Base-by-base conservation (phyloP, 2,113 vertebrate genomes). In the Cromileptes altivelis region DNA sequence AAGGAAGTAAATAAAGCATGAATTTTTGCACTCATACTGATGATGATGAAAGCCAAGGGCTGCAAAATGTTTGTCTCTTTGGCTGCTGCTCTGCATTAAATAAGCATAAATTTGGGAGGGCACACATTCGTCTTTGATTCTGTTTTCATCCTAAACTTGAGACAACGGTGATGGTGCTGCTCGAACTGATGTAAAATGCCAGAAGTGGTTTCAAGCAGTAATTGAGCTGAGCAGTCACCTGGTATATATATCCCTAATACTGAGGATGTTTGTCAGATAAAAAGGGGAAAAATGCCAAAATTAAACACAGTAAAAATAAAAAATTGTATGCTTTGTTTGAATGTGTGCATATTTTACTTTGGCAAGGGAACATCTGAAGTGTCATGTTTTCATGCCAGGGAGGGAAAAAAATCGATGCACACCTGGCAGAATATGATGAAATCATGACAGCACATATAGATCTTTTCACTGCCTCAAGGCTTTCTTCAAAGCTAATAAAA, bases 391-490 rank as follows among this genome's bases (percentile, higher is more conserved):
- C 37, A 80, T 64, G 4, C 17, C 9, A 42, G 61, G 65, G 23
- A 78, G 9, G n/a, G 21, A 73, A 79, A 64, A 80, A 89, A 90
- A 92, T 91, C 89, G 85, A 90, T 88, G 65, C 78, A 55, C 53
- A 76, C 78, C 80, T 89, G 1, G 13, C 79, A 89, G 78, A 89
- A 60, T 80, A 80, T 91, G 89, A 91, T 90, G 73, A 88, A 86
- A 92, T 87, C 75, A 78, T 89, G 85, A 90, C 83, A 82, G 85
- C 81, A 78, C 50, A 13, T 91, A 90, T 93, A 91, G 72, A 89
- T 94, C 84, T 88, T 58, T 81, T 61, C 69, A 55, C 76, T 60
- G 85, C 86, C 92, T 86, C 30, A 57, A 71, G 85, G 85, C 74
- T 84, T 83, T 85, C 76, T 75, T 50, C 57, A 84, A 80, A 78